These are phyloP conservation scores for Calosoma granatense DNA, from an alignment of 1,140 invertebrate species.

Conservation along the genomic window DNA sequence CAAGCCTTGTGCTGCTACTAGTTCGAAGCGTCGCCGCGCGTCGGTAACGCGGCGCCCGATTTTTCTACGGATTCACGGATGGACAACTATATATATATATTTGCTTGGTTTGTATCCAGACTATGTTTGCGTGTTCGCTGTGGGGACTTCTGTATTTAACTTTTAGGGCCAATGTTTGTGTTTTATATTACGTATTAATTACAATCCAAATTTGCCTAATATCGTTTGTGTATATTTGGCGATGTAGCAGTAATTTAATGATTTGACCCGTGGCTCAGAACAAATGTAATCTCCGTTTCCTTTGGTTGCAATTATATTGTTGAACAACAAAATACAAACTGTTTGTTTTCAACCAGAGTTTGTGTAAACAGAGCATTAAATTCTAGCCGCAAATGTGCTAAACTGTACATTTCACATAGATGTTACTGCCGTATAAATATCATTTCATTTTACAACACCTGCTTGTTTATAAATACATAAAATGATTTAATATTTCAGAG, in stretches of 20 bases:
- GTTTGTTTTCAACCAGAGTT: neutral
- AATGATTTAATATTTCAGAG: too few relatives aligned
- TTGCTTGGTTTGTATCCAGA: too few relatives aligned
- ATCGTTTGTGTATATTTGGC: neutral
- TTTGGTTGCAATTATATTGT: neutral
- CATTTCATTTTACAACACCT: too few relatives aligned
- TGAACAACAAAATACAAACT: neutral
- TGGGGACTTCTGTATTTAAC: neutral
- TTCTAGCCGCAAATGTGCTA: too few relatives aligned
- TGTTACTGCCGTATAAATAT: too few relatives aligned
- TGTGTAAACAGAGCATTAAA: too few relatives aligned
- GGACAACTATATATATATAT: too few relatives aligned
- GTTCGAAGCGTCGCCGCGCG: slow-evolving; percentile 1
- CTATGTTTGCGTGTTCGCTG: neutral
- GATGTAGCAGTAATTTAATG: too few relatives aligned
- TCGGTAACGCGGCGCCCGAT: neutral
- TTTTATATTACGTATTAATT: neutral
- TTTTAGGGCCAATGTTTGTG: neutral
- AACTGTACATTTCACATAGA: too few relatives aligned
- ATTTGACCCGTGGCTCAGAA: neutral
- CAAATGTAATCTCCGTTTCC: neutral
- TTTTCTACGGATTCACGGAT: neutral
- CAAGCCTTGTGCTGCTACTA: neutral
- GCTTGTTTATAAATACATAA: too few relatives aligned
- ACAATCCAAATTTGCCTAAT: neutral